A percentile compares a stretch with the other conserved stretches of the same genome.
phyloP scores from a whole-genome alignment of 2,797 vertebrate genomes.

The Coluber constrictor region DNA sequence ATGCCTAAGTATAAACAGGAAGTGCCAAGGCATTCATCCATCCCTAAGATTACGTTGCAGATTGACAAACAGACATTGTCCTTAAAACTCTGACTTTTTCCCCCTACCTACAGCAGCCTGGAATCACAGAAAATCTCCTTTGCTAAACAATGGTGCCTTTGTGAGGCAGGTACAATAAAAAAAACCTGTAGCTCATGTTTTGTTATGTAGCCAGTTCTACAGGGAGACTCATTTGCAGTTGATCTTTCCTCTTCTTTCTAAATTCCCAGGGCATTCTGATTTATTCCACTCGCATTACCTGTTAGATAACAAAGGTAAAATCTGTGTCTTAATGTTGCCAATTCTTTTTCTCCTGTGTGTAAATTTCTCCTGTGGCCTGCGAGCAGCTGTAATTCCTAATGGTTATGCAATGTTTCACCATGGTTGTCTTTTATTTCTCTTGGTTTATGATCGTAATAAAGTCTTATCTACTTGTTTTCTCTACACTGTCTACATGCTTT shows the following conservation, averaged over 20 bases:
- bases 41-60: background rate
- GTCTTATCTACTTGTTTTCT: background rate
- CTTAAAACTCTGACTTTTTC: background rate
- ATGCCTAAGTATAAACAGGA: background rate
- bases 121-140: background rate
- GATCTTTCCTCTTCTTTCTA: slow-evolving; percentile 22
- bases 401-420: background rate
- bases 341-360: background rate
- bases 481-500: background rate
- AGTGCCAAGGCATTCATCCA: background rate
- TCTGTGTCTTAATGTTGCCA: background rate
- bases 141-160: background rate
- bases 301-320: background rate
- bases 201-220: background rate
- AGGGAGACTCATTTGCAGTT: background rate
- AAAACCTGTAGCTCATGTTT: background rate
- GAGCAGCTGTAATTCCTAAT: background rate
- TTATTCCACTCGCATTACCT: background rate
- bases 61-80: background rate
- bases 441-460: background rate
- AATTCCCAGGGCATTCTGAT: slow-evolving; percentile 18
- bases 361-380: background rate
- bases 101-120: background rate
- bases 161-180: background rate
- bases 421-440: background rate